These are phyloP conservation scores for Agrilus planipennis DNA, from an alignment of 1,140 invertebrate genomes.

Conservation along the genomic window DNA sequence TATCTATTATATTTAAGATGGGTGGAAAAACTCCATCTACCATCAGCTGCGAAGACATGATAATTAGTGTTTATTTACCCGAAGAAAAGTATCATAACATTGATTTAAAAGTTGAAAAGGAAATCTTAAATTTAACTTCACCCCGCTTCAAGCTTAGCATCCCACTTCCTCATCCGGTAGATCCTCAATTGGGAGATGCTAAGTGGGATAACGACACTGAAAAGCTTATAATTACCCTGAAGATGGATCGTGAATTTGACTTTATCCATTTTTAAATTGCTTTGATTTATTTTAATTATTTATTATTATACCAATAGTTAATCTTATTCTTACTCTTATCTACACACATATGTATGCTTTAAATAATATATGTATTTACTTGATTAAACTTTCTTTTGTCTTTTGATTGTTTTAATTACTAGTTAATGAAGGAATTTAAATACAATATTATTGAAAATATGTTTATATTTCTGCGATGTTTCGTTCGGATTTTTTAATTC, in stretches of 20 bases:
- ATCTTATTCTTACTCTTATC: too few species aligned
- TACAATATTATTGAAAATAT: too few species aligned
- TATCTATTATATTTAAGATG: slow-evolving; percentile 46
- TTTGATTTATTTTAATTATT: too few species aligned
- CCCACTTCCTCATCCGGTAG: slow-evolving; percentile 63
- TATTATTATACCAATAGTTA: too few species aligned
- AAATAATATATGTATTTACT: too few species aligned
- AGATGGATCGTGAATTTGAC: slow-evolving; percentile 64
- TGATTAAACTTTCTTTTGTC: too few species aligned
- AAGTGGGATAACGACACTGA: slow-evolving; percentile 60
- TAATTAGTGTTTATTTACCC: slow-evolving; percentile 61
- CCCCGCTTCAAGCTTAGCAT: slow-evolving; percentile 56
- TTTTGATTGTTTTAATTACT: too few species aligned
- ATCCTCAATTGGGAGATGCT: slow-evolving; percentile 66
- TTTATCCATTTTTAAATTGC: slow-evolving; percentile 68
- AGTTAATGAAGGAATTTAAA: too few species aligned
- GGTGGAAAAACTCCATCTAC: slow-evolving; percentile 69
- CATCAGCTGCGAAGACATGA: slow-evolving; percentile 75
- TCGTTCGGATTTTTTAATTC: too few species aligned
- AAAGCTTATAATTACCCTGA: slow-evolving; percentile 55
- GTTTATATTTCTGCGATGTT: too few species aligned
- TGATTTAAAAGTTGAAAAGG: slow-evolving; percentile 56
- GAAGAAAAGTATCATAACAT: slow-evolving; percentile 56
- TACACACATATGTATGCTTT: too few species aligned
- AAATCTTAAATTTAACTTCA: slow-evolving; percentile 50